phyloP scores from a whole-genome alignment of 1,140 invertebrate genomes.

The Copidosoma floridanum region DNA sequence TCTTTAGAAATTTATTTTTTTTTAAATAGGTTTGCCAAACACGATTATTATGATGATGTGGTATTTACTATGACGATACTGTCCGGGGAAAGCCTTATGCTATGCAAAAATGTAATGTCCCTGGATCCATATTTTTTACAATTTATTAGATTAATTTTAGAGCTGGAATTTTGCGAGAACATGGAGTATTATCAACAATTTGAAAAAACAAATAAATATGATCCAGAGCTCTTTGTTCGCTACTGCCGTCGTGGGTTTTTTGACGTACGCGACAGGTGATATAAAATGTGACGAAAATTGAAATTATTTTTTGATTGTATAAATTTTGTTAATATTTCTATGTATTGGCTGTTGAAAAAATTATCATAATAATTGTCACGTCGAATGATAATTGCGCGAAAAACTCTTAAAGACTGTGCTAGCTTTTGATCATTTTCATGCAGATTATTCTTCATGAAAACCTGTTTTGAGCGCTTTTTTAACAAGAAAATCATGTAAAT shows the following conservation, averaged over 20 bases:
- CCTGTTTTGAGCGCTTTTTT: slow-evolving; percentile 16
- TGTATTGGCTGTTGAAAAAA: background rate
- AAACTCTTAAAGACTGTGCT: slow-evolving; percentile 23
- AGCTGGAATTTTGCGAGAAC: slow-evolving; percentile 29
- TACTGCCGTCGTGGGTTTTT: slow-evolving; percentile 7
- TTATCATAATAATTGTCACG: no score
- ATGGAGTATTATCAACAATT: slow-evolving; percentile 25
- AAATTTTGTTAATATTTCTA: background rate
- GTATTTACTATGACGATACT: slow-evolving; percentile 19
- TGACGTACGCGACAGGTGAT: slow-evolving; percentile 8
- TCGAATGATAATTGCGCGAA: no score
- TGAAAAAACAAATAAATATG: slow-evolving; percentile 22
- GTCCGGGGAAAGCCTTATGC: slow-evolving; percentile 25
- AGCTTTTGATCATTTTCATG: slow-evolving; percentile 20
- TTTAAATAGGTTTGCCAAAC: slow-evolving; percentile 28
- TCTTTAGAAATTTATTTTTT: slow-evolving; percentile 43
- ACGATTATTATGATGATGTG: no score
- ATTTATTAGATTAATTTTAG: slow-evolving; percentile 30
- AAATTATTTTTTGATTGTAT: slow-evolving; percentile 7
- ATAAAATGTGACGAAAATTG: slow-evolving; percentile 1
- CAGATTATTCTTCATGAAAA: slow-evolving; percentile 15
- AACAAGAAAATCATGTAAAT: slow-evolving; percentile 9
- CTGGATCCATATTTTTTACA: slow-evolving; percentile 33
- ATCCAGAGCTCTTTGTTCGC: slow-evolving; percentile 4
- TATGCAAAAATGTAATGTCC: slow-evolving; percentile 24